Evolutionary conservation across 1,140 invertebrate genomes (phyloP).

Genomic region (Atta texana): DNA sequence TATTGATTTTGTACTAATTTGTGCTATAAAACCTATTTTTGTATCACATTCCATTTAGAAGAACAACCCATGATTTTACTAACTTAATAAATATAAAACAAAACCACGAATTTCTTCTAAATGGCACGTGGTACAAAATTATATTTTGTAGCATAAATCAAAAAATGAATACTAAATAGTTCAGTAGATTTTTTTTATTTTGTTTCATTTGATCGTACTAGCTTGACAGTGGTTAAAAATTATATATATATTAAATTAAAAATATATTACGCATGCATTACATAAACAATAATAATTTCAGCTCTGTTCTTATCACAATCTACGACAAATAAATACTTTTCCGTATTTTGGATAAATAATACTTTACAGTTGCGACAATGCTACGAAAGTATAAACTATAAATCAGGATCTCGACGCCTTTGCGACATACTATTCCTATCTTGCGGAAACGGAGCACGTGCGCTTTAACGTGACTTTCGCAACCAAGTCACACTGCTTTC

Average conservation of each 20-base stretch:
- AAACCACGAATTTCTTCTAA: no score
- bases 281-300: constrained; percentile 2
- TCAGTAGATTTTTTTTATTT: no score
- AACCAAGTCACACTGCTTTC: constrained; percentile 10
- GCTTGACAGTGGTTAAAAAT: no score
- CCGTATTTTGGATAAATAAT: neutral
- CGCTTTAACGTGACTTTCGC: neutral
- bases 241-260: neutral
- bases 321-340: neutral
- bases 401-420: constrained; percentile 31
- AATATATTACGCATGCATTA: neutral
- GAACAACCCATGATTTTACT: no score
- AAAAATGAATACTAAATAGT: no score
- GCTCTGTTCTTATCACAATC: neutral
- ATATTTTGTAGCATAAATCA: no score
- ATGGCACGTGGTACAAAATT: no score
- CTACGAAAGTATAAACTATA: neutral
- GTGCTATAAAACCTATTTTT: no score
- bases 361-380: neutral
- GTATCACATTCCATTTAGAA: no score
- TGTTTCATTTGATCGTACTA: no score
- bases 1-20: no score
- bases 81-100: no score
- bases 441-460: constrained; percentile 6
- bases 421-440: constrained; percentile 24